These are phyloP conservation scores for Andrena marginata DNA, from an alignment of 2,888 invertebrate genomes.

Conservation along the genomic window DNA sequence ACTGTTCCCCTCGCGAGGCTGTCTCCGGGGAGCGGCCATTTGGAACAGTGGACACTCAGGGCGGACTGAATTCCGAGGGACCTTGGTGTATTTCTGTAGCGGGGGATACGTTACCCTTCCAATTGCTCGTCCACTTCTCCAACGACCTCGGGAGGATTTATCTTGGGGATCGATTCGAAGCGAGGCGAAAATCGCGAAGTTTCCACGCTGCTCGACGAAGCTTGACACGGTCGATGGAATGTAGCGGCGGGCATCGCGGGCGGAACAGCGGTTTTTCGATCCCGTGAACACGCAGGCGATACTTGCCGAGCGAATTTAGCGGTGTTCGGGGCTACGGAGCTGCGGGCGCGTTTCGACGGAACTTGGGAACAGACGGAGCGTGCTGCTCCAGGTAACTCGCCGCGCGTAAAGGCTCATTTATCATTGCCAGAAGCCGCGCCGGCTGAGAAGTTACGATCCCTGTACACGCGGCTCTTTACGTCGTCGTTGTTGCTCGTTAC, in stretches of 20 bases:
- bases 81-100: not conserved
- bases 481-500: constrained; percentile 5
- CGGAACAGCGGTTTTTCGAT: not conserved
- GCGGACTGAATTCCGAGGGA: too few relatives aligned
- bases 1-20: too few relatives aligned
- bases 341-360: not conserved
- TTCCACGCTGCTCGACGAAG: not conserved
- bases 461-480: too few relatives aligned
- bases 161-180: not conserved
- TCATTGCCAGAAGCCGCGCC: not conserved
- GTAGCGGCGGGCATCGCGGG: too few relatives aligned
- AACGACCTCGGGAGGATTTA: not conserved
- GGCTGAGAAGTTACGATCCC: not conserved
- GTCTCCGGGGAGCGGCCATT: too few relatives aligned
- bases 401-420: not conserved
- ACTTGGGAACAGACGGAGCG: not conserved
- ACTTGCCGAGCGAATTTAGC: not conserved
- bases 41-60: too few relatives aligned
- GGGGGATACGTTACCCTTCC: not conserved
- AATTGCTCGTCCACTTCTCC: not conserved
- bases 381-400: not conserved
- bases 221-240: not conserved
- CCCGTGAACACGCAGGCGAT: not conserved
- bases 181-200: not conserved
- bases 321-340: not conserved